Percentiles rank a stretch among this genome's conserved stretches.
Evolutionary conservation across 2,888 invertebrate genomes (phyloP).

Genomic region (Sminthurides aquaticus): DNA sequence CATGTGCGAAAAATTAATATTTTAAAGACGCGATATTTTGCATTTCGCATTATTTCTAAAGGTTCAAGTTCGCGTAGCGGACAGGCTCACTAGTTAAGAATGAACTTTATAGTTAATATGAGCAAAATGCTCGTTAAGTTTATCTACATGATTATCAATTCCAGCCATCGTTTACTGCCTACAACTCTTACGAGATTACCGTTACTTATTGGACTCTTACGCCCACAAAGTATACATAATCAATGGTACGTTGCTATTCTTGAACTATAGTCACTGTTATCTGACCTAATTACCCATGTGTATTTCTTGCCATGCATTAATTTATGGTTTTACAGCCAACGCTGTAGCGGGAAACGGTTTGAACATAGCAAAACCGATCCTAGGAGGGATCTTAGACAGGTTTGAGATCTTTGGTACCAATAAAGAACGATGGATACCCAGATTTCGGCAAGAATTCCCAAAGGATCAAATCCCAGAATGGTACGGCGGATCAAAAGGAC

Average conservation of each 20-base stretch:
- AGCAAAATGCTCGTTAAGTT: no score
- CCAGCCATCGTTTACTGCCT: neutral
- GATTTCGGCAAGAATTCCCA: neutral
- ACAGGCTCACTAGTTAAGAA: no score
- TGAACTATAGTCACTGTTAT: neutral
- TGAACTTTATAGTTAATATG: no score
- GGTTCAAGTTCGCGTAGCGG: no score
- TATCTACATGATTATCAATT: neutral
- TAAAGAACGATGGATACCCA: neutral
- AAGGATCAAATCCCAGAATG: neutral
- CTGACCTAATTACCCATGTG: no score
- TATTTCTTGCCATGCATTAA: no score
- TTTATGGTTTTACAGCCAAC: neutral
- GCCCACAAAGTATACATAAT: neutral
- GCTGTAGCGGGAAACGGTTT: neutral
- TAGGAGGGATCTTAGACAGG: neutral
- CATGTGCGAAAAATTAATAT: no score
- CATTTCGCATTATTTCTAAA: no score
- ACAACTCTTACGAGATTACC: neutral
- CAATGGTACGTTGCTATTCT: neutral
- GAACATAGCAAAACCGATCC: neutral
- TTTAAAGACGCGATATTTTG: no score
- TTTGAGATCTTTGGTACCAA: neutral
- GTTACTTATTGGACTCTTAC: neutral
- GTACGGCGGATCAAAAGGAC: neutral